phyloP scores from a whole-genome alignment of 2,888 invertebrate genomes.

The Hydropsyche betteni region DNA sequence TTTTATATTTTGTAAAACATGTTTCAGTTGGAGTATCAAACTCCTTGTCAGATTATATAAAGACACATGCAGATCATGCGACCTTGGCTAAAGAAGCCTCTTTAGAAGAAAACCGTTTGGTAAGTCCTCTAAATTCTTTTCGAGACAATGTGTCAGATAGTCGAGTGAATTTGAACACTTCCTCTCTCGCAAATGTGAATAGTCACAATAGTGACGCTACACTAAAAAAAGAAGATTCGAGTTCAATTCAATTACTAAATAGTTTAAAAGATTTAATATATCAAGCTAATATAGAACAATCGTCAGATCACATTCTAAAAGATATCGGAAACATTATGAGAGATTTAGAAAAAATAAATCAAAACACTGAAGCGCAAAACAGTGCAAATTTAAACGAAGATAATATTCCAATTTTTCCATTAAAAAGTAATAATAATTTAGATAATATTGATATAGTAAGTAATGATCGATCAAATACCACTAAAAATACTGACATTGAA shows the following conservation, averaged over 20 bases:
- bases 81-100: constrained; percentile 50
- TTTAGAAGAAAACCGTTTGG: constrained; percentile 50
- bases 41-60: constrained; percentile 47
- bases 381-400: constrained; percentile 42
- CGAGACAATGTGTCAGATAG: constrained; percentile 34
- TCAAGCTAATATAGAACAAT: constrained; percentile 40
- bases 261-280: constrained; percentile 45
- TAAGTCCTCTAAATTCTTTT: constrained; percentile 46
- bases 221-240: constrained; percentile 10
- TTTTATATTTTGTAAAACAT: neutral
- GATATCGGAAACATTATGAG: constrained; percentile 61
- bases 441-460: neutral
- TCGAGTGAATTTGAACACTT: constrained; percentile 43
- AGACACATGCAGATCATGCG: constrained; percentile 49
- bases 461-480: constrained; percentile 37
- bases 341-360: constrained; percentile 60
- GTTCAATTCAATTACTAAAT: constrained; percentile 40
- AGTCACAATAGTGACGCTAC: constrained; percentile 14
- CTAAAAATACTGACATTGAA: constrained; percentile 39
- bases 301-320: constrained; percentile 45
- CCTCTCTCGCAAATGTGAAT: constrained; percentile 41
- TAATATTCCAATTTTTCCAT: constrained; percentile 44
- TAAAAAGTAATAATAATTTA: constrained; percentile 32
- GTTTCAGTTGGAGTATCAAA: constrained; percentile 49
- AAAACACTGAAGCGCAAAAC: constrained; percentile 41